Evolutionary conservation across 2,888 invertebrate genomes (phyloP).

Genomic region (Leistus spinibarbis): DNA sequence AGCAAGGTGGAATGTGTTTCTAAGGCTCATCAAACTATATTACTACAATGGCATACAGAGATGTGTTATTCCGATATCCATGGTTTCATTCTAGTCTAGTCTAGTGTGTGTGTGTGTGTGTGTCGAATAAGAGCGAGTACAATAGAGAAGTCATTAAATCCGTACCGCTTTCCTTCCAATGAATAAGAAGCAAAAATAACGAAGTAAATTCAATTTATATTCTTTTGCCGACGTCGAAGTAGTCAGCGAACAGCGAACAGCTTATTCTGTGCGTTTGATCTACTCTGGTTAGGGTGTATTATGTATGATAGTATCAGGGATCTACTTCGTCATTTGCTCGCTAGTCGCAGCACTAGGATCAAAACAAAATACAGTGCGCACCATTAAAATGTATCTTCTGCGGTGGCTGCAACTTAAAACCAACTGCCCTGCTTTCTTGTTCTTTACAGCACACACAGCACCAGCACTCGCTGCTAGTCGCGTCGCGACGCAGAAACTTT

Average conservation of each 20-base stretch:
- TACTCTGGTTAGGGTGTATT: constrained; percentile 12
- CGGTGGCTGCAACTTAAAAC: background rate
- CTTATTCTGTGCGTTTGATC: constrained; percentile 28
- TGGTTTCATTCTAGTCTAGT: no score
- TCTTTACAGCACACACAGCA: no score
- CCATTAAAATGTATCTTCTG: constrained; percentile 35
- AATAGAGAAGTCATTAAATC: constrained; percentile 35
- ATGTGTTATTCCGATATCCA: background rate
- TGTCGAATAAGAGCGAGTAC: background rate
- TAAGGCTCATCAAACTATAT: no score
- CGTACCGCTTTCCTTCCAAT: constrained; percentile 22
- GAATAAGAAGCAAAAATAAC: constrained; percentile 32
- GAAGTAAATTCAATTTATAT: constrained; percentile 38
- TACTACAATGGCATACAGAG: no score
- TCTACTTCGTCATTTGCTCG: background rate
- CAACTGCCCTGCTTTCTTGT: background rate
- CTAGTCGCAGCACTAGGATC: constrained; percentile 19
- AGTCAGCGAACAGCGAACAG: background rate
- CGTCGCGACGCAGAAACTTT: background rate
- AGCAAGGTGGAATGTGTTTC: no score
- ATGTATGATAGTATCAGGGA: background rate
- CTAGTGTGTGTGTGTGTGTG: background rate
- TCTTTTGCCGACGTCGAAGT: constrained; percentile 26
- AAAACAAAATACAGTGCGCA: constrained; percentile 30
- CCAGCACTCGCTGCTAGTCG: background rate